Evolutionary conservation across 2,888 invertebrate genomes (phyloP), one percentile per base, ranked within the genome.

Genomic region (Odontocolon sp.): DNA sequence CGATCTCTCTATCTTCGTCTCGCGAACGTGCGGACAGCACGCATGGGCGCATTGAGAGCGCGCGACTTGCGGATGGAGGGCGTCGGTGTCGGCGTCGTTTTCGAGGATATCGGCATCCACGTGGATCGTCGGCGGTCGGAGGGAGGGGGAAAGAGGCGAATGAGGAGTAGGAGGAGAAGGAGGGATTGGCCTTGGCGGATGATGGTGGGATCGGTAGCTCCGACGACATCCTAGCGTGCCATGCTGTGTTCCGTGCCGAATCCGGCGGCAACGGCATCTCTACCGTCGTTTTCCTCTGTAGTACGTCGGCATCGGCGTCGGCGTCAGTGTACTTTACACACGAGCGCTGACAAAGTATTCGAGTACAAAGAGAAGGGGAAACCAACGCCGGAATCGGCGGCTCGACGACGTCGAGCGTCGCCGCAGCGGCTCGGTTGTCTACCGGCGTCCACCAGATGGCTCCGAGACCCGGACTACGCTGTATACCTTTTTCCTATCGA

Each of bases 361-460:
- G 36, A 47, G 31, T 31, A n/a, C 8, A 31, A 28, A 40, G 6
- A 18, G 33, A 33, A 45, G 74, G 69, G 74, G 74, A 50, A 61
- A 71, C 64, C 77, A 59, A 59, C 42, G 73, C 73, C 70, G 72
- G 64, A n/a, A n/a, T n/a, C 69, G 50, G 33, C 56, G 68, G 70
- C 69, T 63, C 38, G 33, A 40, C 59, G 68, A 78, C 73, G 70
- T 59, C 57, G 50, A 21, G 70, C 61, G 78, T 59, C 59, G 73
- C 52, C 52, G 77, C 52, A 64, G 50, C 77, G 45, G 52, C 59
- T 33, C 36, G 36, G 84, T 81, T 86, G 67, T 71, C 68, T 84
- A 80, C 83, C 84, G 86, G 84, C 83, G 76, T 74, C 84, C 87
- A 80, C 83, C 80, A 86, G 85, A 85, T 83, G 87, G 85, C 86